Base-by-base conservation (phyloP, 1,140 invertebrate species). In the Macrocentrus cingulum region DNA sequence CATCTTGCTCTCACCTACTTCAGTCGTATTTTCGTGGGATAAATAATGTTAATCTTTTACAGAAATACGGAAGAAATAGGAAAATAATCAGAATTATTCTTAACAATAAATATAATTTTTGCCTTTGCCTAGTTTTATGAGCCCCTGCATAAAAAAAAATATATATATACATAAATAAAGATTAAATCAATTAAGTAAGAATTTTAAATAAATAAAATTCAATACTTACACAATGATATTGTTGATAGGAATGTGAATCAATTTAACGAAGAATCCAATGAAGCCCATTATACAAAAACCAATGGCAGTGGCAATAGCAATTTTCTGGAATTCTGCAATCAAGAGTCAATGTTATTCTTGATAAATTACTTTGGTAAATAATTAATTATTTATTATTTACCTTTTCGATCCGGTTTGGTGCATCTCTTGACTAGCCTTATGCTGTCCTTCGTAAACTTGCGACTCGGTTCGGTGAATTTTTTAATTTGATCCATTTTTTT, bases 241-340 rank as follows among this genome's bases (percentile, higher is more conserved):
- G 82, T 99, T 99, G 83, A 99, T 99, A 61, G 98, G 98, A 80
- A 99, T 99, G 81, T 99, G 97, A 76, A 99, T 99, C 51, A 99
- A 84, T 82, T 99, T 99, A 4, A 99, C 97, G 70, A 99, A 99
- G 83, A 99, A 99, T 67, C 97, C 97, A 79, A 99, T 99, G 80
- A 99, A 99, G 44, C 98, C 98, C 98, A 99, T 99, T 75, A 99
- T 99, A 70, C 93, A 97, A 83, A 99, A 99, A 46, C 97, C 98
- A 74, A 99, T 98, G 0, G 97, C 98, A 61, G 98, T 99, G 36
- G 98, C 98, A 68, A 99, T 91, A 13, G 97, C 97, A 77, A 99
- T 99, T 82, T 99, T 99, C 78, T 99, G 96, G 80, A 99, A 99
- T 83, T 99, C 97, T 96, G 84, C 54, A 88, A 45, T 13, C 37